Conservation (phyloP, 2,797 vertebrate genomes). For the Cirrhinus molitorella region DNA sequence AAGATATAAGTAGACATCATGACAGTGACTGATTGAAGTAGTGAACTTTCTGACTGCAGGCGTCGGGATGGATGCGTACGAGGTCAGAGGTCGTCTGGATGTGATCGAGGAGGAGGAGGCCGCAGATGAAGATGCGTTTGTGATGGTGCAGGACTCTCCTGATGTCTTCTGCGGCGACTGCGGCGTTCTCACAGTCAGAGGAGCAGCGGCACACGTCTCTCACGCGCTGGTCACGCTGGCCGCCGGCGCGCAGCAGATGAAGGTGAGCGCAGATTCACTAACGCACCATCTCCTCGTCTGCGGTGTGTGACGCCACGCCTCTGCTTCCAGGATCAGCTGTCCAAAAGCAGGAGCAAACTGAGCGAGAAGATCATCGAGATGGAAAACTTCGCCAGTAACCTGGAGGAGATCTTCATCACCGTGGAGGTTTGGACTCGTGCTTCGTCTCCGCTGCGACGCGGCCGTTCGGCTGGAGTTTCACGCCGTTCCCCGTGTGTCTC, state of each 20-base stretch:
- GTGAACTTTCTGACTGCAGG: not conserved
- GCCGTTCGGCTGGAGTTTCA: not conserved
- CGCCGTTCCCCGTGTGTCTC: conserved; percentile 47
- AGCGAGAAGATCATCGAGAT: conserved; percentile 89
- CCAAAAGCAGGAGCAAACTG: conserved; percentile 80
- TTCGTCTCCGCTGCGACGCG: not conserved
- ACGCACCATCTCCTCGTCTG: not conserved
- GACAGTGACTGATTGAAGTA: not conserved
- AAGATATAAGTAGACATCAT: not conserved
- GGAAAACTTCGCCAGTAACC: conserved; percentile 92
- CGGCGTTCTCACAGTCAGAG: conserved; percentile 68
- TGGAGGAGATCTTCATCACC: conserved; percentile 97
- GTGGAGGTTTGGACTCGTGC: conserved; percentile 85
- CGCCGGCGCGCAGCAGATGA: conserved; percentile 68
- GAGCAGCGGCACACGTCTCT: conserved; percentile 72
- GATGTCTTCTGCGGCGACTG: conserved; percentile 81
- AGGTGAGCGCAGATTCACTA: conserved; percentile 69
- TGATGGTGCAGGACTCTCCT: conserved; percentile 32
- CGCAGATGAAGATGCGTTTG: conserved; percentile 59
- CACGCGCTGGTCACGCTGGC: conserved; percentile 78
- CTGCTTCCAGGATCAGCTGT: conserved; percentile 79
- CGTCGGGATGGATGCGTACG: conserved; percentile 81
- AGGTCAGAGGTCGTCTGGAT: conserved; percentile 77
- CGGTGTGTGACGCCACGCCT: not conserved
- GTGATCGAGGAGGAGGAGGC: conserved; percentile 79